Base-by-base conservation (phyloP, 1,140 invertebrate species). In the Dendroctonus ponderosae region DNA sequence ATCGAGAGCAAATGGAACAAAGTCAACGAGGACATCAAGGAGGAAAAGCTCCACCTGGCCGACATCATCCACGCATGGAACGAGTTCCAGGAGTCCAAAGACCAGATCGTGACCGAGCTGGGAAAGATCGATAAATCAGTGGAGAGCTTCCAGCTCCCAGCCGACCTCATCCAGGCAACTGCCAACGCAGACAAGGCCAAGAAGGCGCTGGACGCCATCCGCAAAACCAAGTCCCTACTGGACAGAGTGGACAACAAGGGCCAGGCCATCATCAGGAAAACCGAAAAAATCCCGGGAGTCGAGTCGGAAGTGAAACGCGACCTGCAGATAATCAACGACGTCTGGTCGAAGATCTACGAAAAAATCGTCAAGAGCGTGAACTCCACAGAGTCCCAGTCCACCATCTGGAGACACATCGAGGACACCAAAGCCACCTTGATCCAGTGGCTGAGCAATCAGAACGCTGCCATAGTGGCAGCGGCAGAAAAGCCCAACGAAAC, bases 341-440 rank as follows among this genome's bases (percentile, higher is more conserved):
- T 85, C n/a, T 96, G 91, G 86, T 87, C 92, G 71, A 85, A 87
- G 53, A 81, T 85, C 11, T 86, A 90, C 71, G 85, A 89, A 64
- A 84, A 86, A 65, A 82, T 89, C 4, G 85, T 86, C 12, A 87
- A 88, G 65, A 84, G 86, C 66, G 84, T 87, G 8, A 88, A 94
- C 78, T 86, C 87, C 51, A 86, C 91, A 48, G 94, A 97, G 78
- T 91, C 92, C 0, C 92, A 96, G 77, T 81, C 90, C 0, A 88
- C 93, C 5, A 89, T 96, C 52, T 96, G 94, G 93, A 91, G 93
- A 70, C 92, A 96, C 78, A 90, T 97, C 6, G 89, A 94, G 61
- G 90, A 92, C 67, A 86, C 88, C 0, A 93, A 92, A 74, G 88
- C 90, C 69, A 91, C 94, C 75, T 81, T 97, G 11, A 79, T 90